A percentile compares a stretch with the other conserved stretches of the same genome.
Evolutionary conservation across 2,113 vertebrate genomes (phyloP).

Genomic region (Malurus elegans): DNA sequence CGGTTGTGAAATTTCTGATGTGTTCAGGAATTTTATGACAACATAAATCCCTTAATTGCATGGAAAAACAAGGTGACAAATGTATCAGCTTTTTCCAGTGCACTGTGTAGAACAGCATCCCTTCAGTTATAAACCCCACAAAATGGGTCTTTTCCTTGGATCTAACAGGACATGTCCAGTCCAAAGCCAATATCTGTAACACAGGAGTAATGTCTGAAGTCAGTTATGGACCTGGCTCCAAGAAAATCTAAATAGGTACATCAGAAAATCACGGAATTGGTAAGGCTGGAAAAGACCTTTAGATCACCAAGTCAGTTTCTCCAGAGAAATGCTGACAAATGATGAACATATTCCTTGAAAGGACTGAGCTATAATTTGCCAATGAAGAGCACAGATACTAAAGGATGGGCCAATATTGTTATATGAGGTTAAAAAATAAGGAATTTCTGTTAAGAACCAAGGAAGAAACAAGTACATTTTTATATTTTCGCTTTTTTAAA

Average conservation of each 20-base stretch:
- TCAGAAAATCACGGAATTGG: neutral
- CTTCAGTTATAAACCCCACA: neutral
- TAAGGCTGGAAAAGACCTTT: neutral
- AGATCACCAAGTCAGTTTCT: neutral
- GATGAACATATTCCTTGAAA: neutral
- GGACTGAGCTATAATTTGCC: rapidly evolving
- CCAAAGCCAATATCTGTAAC: neutral
- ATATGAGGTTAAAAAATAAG: neutral
- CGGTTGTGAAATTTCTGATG: neutral
- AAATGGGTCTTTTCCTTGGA: neutral
- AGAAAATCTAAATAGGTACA: neutral
- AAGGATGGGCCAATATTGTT: neutral
- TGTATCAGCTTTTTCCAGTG: neutral
- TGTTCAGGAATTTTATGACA: neutral
- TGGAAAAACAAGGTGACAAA: neutral
- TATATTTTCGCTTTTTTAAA: neutral
- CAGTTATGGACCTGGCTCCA: neutral
- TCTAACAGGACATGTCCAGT: neutral
- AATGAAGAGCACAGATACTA: neutral
- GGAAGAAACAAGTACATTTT: neutral
- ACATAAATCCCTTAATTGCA: neutral
- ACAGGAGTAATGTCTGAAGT: neutral
- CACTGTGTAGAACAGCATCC: rapidly evolving
- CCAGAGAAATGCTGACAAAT: neutral
- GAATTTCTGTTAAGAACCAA: neutral